These are phyloP conservation scores for Leptothorax acervorum DNA, from an alignment of 2,888 invertebrate genomes.

Conservation along the genomic window DNA sequence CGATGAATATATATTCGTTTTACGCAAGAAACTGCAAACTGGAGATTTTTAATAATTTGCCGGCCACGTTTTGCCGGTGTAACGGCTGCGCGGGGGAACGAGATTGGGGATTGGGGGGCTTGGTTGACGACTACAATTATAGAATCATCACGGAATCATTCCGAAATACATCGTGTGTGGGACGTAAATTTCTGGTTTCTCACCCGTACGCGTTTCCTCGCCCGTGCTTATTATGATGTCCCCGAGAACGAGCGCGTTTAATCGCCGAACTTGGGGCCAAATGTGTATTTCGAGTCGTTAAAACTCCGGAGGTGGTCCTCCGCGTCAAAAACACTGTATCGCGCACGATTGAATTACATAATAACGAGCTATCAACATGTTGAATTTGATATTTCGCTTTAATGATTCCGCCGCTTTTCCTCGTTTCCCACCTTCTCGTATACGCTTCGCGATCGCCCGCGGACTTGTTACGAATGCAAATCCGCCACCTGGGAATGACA, in stretches of 20 bases:
- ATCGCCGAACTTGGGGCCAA: slow-evolving; percentile 11
- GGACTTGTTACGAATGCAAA: slow-evolving; percentile 6
- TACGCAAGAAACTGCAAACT: slow-evolving; percentile 15
- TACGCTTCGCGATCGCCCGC: neutral
- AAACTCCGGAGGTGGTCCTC: slow-evolving; percentile 42
- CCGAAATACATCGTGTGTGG: slow-evolving; percentile 58
- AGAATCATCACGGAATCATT: slow-evolving; percentile 60
- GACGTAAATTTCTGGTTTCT: slow-evolving; percentile 41
- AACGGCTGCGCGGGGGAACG: slow-evolving; percentile 51
- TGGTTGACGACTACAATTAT: slow-evolving; percentile 60
- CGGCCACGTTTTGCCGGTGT: slow-evolving; percentile 63
- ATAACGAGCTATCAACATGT: slow-evolving; percentile 40
- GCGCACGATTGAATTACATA: slow-evolving; percentile 26
- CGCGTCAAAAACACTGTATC: slow-evolving; percentile 6
- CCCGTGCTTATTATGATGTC: slow-evolving; percentile 30
- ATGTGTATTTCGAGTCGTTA: neutral
- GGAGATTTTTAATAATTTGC: slow-evolving; percentile 47
- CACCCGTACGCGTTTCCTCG: slow-evolving; percentile 2
- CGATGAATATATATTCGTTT: slow-evolving; percentile 49
- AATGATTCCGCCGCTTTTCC: neutral
- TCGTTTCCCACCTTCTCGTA: neutral
- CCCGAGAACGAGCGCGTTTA: slow-evolving; percentile 14
- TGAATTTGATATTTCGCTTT: neutral
- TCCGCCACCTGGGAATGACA: neutral
- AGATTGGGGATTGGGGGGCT: slow-evolving; percentile 48